Conservation (phyloP, 1,140 invertebrate genomes). For the Hylaeus volcanicus region DNA sequence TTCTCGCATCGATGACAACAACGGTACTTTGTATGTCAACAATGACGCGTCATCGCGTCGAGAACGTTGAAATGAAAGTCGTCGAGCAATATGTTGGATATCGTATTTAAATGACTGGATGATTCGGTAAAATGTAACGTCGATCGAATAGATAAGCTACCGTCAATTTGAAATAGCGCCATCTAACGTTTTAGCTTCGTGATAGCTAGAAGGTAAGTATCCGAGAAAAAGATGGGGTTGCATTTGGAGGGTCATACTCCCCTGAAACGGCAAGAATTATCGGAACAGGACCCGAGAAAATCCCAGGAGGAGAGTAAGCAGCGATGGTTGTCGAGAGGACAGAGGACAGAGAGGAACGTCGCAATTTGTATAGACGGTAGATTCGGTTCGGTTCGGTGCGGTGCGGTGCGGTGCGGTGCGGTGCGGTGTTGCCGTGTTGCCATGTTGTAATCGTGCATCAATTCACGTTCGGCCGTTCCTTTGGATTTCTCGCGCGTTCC, state of each 20-base stretch:
- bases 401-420: too few species aligned
- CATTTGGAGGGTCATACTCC: background rate
- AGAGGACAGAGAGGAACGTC: background rate
- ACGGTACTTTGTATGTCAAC: background rate
- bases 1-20: constrained; percentile 9
- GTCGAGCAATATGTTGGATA: too few species aligned
- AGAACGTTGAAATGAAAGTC: too few species aligned
- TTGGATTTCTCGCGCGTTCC: constrained; percentile 27
- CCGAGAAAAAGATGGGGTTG: background rate
- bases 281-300: too few species aligned
- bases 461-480: constrained; percentile 44
- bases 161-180: too few species aligned
- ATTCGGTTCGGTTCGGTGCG: too few species aligned
- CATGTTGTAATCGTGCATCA: constrained; percentile 17
- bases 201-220: background rate
- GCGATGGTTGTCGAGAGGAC: background rate
- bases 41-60: background rate
- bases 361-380: constrained; percentile 33
- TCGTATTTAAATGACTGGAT: background rate
- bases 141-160: background rate
- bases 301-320: background rate
- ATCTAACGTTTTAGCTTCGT: too few species aligned
- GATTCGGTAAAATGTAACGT: background rate
- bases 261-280: background rate
- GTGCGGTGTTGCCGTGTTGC: too few species aligned